A percentile compares a stretch with the other conserved stretches of the same genome.
Conservation (phyloP, 2,113 vertebrate genomes). For the Gasterosteus nipponicus region DNA sequence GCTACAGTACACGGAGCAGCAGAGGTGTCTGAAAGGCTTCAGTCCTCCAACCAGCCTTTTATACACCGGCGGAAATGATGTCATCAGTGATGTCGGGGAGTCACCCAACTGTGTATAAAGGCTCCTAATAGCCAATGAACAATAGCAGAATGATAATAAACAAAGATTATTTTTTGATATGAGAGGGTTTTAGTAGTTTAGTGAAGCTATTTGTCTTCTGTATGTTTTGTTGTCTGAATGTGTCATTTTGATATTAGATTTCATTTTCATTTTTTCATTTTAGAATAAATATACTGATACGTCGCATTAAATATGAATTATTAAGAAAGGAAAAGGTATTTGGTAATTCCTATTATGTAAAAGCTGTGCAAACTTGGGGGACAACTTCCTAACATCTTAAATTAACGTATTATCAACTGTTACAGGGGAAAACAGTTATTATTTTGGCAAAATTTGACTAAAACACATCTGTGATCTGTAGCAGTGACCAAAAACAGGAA, state of each 20-base stretch:
- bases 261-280: not conserved
- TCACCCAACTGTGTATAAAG: conserved; percentile 1
- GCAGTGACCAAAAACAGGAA: conserved; percentile 34
- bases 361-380: not conserved
- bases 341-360: not conserved
- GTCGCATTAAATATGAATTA: not conserved
- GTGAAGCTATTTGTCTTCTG: not conserved
- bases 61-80: conserved; percentile 67
- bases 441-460: not conserved
- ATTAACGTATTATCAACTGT: not conserved
- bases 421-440: not conserved
- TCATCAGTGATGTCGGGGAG: conserved; percentile 68
- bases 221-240: not conserved
- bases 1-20: conserved; percentile 53
- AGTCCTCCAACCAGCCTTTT: conserved; percentile 47
- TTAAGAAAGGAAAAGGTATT: not conserved
- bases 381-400: not conserved
- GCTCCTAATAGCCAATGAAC: not conserved
- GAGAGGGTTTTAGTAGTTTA: not conserved
- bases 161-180: not conserved
- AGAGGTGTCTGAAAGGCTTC: conserved; percentile 51
- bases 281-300: not conserved
- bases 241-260: not conserved
- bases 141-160: not conserved
- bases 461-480: conserved; percentile 8